A percentile compares a stretch with the other conserved stretches of the same genome.
phyloP scores from a whole-genome alignment of 2,888 invertebrate species.

The Himalopsyche anomala region DNA sequence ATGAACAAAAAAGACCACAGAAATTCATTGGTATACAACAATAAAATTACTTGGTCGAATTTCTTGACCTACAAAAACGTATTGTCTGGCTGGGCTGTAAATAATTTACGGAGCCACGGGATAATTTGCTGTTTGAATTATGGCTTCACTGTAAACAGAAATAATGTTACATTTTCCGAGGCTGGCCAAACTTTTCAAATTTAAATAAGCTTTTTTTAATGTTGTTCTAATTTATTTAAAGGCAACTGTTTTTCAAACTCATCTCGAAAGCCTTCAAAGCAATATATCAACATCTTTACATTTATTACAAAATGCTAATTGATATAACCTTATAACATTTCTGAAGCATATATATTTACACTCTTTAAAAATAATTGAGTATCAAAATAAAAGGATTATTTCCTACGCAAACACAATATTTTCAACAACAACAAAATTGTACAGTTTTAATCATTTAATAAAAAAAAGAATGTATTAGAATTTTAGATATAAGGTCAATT shows the following conservation, averaged over 20 bases:
- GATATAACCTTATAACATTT: not conserved
- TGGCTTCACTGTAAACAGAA: conserved; percentile 47
- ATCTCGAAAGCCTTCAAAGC: not conserved
- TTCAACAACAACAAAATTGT: too few species aligned
- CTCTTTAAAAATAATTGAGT: not conserved
- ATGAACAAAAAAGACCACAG: conserved; percentile 45
- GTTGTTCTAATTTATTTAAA: conserved; percentile 40
- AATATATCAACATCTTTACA: not conserved
- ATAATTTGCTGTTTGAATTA: conserved; percentile 60
- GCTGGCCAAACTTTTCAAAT: conserved; percentile 38
- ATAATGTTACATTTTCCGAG: conserved; percentile 36
- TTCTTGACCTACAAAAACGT: conserved; percentile 59
- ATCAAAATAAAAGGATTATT: too few species aligned
- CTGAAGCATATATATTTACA: not conserved
- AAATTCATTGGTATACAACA: conserved; percentile 36
- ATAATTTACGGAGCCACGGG: conserved; percentile 53
- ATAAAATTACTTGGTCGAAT: conserved; percentile 53
- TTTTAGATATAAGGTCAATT: too few species aligned
- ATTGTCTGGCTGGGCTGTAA: conserved; percentile 57
- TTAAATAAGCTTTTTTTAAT: conserved; percentile 43
- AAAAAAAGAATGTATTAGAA: too few species aligned
- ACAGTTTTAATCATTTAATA: too few species aligned
- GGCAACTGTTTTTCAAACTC: conserved; percentile 23
- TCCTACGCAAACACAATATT: too few species aligned
- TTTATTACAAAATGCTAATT: conserved; percentile 1